Evolutionary conservation across 2,888 invertebrate species (phyloP).

Genomic region (Idaea straminata): DNA sequence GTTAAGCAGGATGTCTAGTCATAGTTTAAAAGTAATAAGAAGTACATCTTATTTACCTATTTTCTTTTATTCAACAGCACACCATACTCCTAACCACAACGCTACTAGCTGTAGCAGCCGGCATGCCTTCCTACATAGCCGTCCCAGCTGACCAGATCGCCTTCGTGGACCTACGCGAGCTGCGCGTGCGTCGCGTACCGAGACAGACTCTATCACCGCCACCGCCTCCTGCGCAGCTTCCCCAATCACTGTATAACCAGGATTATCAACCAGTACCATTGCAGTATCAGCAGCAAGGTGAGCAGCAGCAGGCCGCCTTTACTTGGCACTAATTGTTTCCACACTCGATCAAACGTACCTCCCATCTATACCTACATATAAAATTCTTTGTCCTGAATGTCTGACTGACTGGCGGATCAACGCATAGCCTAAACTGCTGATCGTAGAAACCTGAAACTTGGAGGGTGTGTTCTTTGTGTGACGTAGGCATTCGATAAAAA

Average conservation of each 20-base stretch:
- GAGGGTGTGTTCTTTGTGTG: too few species aligned
- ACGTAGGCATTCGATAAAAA: too few species aligned
- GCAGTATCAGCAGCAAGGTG: constrained; percentile 58
- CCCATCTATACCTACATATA: too few species aligned
- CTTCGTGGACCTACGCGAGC: constrained; percentile 74
- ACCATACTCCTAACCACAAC: constrained; percentile 41
- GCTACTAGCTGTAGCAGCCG: constrained; percentile 51
- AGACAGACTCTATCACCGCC: constrained; percentile 60
- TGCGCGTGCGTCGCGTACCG: constrained; percentile 59
- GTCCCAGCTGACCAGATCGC: constrained; percentile 82
- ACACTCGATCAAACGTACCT: too few species aligned
- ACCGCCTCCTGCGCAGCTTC: constrained; percentile 40
- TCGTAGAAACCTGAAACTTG: too few species aligned
- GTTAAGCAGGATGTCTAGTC: too few species aligned
- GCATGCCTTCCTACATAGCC: constrained; percentile 80
- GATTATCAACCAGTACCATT: constrained; percentile 56
- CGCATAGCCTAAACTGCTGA: too few species aligned
- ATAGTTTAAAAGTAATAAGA: too few species aligned
- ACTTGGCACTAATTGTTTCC: too few species aligned
- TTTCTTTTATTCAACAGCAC: constrained; percentile 3
- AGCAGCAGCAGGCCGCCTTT: constrained; percentile 37
- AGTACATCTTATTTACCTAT: constrained; percentile 3
- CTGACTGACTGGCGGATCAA: too few species aligned
- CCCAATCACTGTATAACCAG: constrained; percentile 50
- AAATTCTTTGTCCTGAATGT: too few species aligned